Base-by-base conservation (phyloP, 2,113 vertebrate genomes). In the Cebidichthys violaceus region DNA sequence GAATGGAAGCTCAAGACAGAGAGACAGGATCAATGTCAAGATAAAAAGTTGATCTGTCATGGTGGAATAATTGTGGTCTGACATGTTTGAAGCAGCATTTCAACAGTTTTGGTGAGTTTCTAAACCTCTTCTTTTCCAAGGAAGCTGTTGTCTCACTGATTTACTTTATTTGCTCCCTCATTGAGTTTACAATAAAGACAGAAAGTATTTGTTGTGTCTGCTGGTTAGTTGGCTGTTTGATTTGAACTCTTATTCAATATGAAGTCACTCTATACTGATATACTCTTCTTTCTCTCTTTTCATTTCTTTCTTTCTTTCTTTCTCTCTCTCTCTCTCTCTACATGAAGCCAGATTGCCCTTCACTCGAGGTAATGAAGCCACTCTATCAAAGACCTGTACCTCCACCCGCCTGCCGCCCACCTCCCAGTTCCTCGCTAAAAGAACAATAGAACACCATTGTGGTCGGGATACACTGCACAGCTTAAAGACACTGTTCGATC, bases 361-460 rank as follows among this genome's bases (percentile, higher is more conserved):
- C 93, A 93, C 85, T 92, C 66, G 83, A 89, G 67, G 87, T 95
- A 94, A 95, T 94, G 91, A 93, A 93, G 92, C 90, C 85, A 92
- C 92, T 95, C 89, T 80, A 93, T 95, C 94, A 94, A 78, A 91
- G 80, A 83, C 83, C 88, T 89, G 86, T 73, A 85, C 77, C 81
- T 72, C 91, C 83, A 59, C 61, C 83, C 77, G 47, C 79, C 70
- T 86, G 47, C 70, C 22, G 9, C 88, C 77, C 79, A 72, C 86
- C 79, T 65, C 68, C 72, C 70, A 70, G 35, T 71, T 73, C 73
- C 84, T 77, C 52, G 64, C 68, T 80, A 41, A 89, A 64, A 90
- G 73, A 74, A 89, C 90, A 82, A 73, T 35, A 71, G 68, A 67
- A 70, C 72, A 54, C 10, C 6, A 31, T 39, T 66, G 57, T 83